A percentile compares a stretch with the other conserved stretches of the same genome.
phyloP scores from a whole-genome alignment of 92 coral and sea anemone species.

The Palythoa grandis region DNA sequence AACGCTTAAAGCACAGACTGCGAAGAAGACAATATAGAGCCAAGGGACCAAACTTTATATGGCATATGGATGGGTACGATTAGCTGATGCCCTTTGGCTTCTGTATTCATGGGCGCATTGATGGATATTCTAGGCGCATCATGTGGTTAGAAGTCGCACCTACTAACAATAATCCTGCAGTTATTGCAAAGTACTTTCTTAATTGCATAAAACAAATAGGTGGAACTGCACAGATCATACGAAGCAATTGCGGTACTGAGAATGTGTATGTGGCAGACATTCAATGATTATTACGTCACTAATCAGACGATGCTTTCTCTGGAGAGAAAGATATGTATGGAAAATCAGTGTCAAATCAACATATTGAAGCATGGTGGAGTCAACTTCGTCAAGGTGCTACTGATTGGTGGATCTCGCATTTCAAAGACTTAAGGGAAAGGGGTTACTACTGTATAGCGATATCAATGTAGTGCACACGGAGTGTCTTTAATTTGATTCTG shows the following conservation, averaged over 20 bases:
- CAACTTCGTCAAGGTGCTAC: too few species aligned
- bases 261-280: neutral
- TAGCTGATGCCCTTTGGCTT: neutral
- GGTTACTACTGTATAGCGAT: too few species aligned
- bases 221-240: neutral
- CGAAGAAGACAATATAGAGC: constrained; percentile 30
- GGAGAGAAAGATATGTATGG: too few species aligned
- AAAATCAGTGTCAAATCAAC: too few species aligned
- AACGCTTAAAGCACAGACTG: constrained; percentile 50
- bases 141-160: neutral
- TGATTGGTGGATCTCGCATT: too few species aligned
- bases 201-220: constrained; percentile 15
- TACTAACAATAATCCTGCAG: constrained; percentile 8
- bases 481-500: too few species aligned
- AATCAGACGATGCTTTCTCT: too few species aligned
- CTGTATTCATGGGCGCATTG: neutral
- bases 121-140: neutral
- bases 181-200: neutral
- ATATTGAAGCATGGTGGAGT: too few species aligned
- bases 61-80: constrained; percentile 37
- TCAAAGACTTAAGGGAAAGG: too few species aligned
- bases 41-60: constrained; percentile 31
- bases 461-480: too few species aligned
- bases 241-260: constrained; percentile 2
- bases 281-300: neutral